These are phyloP conservation scores for Oxystoma pomonae DNA, from an alignment of 2,888 invertebrate species.

Conservation along the genomic window DNA sequence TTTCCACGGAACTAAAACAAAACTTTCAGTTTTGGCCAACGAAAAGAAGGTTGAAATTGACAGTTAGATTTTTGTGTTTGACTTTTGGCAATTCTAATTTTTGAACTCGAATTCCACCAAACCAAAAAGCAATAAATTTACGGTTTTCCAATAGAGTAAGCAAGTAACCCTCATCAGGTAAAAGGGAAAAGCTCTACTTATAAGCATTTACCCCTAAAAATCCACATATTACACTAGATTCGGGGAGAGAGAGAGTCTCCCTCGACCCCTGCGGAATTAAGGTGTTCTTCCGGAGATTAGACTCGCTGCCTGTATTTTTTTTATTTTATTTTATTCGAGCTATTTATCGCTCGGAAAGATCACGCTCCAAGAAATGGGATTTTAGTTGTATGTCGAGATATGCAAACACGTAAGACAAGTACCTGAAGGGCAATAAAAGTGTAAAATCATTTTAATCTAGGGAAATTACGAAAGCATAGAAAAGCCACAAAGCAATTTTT, in stretches of 20 bases:
- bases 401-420: not conserved
- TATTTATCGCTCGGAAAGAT: conserved; percentile 36
- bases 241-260: not conserved
- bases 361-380: conserved; percentile 32
- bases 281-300: conserved; percentile 46
- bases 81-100: no score
- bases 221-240: not conserved
- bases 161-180: no score
- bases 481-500: no score
- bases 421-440: not conserved
- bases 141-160: not conserved
- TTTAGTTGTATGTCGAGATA: conserved; percentile 25
- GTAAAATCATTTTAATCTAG: no score
- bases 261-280: conserved; percentile 36
- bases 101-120: no score
- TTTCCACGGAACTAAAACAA: no score
- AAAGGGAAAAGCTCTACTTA: not conserved
- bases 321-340: conserved; percentile 40
- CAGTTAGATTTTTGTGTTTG: no score
- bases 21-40: no score
- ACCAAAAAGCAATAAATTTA: not conserved
- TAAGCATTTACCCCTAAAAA: not conserved
- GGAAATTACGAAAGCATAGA: no score
- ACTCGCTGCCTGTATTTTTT: conserved; percentile 38
- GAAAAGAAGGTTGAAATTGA: no score